These are phyloP conservation scores for Albula glossodonta DNA, from an alignment of 2,113 vertebrate species.

Conservation along the genomic window DNA sequence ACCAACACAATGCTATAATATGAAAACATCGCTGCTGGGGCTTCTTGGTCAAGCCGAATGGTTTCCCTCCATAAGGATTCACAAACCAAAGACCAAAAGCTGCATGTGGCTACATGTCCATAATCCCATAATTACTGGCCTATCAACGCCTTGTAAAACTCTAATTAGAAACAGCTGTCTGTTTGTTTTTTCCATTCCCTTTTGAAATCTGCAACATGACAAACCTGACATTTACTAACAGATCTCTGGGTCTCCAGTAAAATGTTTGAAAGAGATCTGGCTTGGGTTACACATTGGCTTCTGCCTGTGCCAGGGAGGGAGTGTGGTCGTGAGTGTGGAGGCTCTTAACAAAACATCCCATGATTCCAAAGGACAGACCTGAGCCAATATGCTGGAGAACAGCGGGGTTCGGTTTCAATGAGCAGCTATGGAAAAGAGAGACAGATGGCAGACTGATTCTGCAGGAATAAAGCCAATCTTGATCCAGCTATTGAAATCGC, in stretches of 20 bases:
- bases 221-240: conserved; percentile 61
- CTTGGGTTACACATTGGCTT: conserved; percentile 48
- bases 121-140: conserved; percentile 73
- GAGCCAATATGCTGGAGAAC: conserved; percentile 12
- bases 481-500: conserved; percentile 12
- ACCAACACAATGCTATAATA: conserved; percentile 49
- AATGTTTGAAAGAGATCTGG: conserved; percentile 36
- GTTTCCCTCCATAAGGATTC: conserved; percentile 51
- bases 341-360: conserved; percentile 35
- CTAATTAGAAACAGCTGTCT: conserved; percentile 73
- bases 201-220: conserved; percentile 55
- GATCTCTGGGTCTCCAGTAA: conserved; percentile 54
- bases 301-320: conserved; percentile 32
- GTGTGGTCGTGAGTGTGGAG: conserved; percentile 7
- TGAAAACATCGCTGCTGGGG: conserved; percentile 61
- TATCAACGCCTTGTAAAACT: conserved; percentile 71
- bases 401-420: background rate
- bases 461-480: conserved; percentile 38
- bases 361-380: conserved; percentile 37
- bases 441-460: background rate
- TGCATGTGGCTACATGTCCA: conserved; percentile 66
- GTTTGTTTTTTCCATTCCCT: conserved; percentile 58
- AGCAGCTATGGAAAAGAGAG: background rate
- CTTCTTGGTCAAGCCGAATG: conserved; percentile 45
- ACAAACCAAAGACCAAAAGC: conserved; percentile 56